phyloP scores from a whole-genome alignment of 2,797 vertebrate genomes.

The Acipenser oxyrinchus region DNA sequence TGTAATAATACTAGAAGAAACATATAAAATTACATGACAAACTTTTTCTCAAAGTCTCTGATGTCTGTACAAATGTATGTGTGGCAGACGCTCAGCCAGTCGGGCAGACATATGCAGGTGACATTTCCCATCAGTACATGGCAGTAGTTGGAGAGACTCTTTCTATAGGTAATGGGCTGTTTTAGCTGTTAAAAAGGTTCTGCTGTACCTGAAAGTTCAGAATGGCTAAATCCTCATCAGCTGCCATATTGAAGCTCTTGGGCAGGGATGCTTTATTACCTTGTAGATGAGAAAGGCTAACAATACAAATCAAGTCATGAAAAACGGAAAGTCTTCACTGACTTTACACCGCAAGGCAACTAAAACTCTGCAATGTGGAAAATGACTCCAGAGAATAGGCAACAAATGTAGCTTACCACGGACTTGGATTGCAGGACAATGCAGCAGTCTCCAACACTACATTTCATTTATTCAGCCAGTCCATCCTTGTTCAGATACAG shows the following conservation, averaged over 20 bases:
- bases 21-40: too few relatives aligned
- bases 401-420: constrained; percentile 3
- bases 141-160: too few relatives aligned
- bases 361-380: constrained; percentile 16
- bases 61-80: too few relatives aligned
- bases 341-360: constrained; percentile 39
- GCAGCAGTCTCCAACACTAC: background rate
- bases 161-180: too few relatives aligned
- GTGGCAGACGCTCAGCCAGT: too few relatives aligned
- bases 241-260: constrained; percentile 3
- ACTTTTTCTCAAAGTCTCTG: too few relatives aligned
- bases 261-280: constrained; percentile 29
- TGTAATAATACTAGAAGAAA: too few relatives aligned
- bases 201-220: constrained; percentile 21
- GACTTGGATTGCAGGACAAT: constrained; percentile 7
- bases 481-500: background rate
- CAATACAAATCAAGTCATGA: constrained; percentile 45
- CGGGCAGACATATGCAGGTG: too few relatives aligned
- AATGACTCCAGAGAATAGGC: constrained; percentile 16
- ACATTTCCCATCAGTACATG: too few relatives aligned
- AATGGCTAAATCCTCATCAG: constrained; percentile 20
- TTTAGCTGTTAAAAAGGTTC: background rate
- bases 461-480: constrained; percentile 14
- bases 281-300: constrained; percentile 39
- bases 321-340: constrained; percentile 23